These are phyloP conservation scores for Tolypeutes matacus DNA, from an alignment of 2,797 vertebrate species.

Conservation along the genomic window DNA sequence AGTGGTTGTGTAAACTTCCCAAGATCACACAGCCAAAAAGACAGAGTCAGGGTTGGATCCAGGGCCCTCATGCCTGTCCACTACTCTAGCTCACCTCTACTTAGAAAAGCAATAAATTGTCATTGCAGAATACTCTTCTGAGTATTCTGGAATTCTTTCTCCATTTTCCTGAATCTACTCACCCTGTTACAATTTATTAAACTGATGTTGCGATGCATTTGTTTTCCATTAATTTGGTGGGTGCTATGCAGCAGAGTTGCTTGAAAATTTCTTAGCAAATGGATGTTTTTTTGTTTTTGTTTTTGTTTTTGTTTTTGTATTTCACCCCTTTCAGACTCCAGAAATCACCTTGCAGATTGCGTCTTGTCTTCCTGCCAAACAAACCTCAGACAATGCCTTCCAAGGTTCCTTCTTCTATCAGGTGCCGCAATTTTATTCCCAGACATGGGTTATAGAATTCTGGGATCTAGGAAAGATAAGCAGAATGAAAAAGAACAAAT, in stretches of 20 bases:
- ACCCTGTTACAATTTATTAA: conserved; percentile 43
- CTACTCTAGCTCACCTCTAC: background rate
- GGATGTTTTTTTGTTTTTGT: background rate
- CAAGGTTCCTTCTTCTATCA: conserved; percentile 93
- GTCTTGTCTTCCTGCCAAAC: conserved; percentile 89
- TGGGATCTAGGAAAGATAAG: background rate
- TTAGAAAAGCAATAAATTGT: conserved; percentile 54
- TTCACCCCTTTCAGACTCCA: conserved; percentile 88
- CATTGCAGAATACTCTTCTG: background rate
- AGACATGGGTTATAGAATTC: background rate
- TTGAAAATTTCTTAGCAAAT: background rate
- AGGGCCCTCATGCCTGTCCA: background rate
- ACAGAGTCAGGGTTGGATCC: background rate
- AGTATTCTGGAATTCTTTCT: background rate
- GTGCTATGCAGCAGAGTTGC: background rate
- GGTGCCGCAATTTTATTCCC: conserved; percentile 85
- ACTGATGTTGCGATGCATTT: background rate
- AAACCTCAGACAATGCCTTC: conserved; percentile 90
- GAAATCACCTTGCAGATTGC: conserved; percentile 90
- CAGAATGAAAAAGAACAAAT: conserved; percentile 10
- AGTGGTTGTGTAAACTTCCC: background rate
- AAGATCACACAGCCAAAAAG: background rate
- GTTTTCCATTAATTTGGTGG: background rate
- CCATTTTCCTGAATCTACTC: conserved; percentile 47
- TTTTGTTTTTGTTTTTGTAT: background rate